Base-by-base conservation (phyloP, 2,797 vertebrate genomes). In the Anguilla obscura region DNA sequence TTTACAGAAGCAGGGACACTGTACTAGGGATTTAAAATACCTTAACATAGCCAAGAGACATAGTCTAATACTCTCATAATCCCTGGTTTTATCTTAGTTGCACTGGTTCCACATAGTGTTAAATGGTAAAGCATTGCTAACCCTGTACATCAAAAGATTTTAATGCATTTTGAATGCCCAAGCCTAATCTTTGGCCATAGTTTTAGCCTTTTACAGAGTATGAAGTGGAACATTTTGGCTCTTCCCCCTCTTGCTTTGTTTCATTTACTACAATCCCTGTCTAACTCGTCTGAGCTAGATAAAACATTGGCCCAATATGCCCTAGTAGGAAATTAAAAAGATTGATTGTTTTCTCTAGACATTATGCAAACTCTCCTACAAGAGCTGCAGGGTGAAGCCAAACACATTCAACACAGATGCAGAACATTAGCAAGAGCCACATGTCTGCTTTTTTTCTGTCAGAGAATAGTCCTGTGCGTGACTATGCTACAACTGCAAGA, bases 311-410 rank as follows among this genome's bases (percentile, higher is more conserved):
- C 79, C 45, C 45, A 0, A 48, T 82, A 18, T 10, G 45, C 40
- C 45, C 21, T 48, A 10, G 79, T 5, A 45, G 24, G 79, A n/a
- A 40, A 79, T 79, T 79, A 18, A 79, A 69, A 50, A 48, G 79
- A 82, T 82, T 82, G 79, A 82, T 82, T 82, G 40, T 82, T 82
- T 82, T 50, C 45, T 50, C 21, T 50, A 50, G 45, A 82, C 79
- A 82, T 82, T 82, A 48, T 82, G 40, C 45, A 82, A 50, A 82
- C 2, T n/a, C 7, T 24, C 45, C 21, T 82, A 48, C 5, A n/a
- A 50, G 45, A 82, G 74, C 24, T 24, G 5, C 79, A n/a, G 45
- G 33, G 10, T 14, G 69, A 79, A 45, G 36, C 79, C 79, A 82
- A 82, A 48, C 8, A 50, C 21, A 48, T 50, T 50, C 16, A 50